These are phyloP conservation scores for Cataglyphis rosenhaueri DNA, from an alignment of 2,888 invertebrate species.

Conservation along the genomic window DNA sequence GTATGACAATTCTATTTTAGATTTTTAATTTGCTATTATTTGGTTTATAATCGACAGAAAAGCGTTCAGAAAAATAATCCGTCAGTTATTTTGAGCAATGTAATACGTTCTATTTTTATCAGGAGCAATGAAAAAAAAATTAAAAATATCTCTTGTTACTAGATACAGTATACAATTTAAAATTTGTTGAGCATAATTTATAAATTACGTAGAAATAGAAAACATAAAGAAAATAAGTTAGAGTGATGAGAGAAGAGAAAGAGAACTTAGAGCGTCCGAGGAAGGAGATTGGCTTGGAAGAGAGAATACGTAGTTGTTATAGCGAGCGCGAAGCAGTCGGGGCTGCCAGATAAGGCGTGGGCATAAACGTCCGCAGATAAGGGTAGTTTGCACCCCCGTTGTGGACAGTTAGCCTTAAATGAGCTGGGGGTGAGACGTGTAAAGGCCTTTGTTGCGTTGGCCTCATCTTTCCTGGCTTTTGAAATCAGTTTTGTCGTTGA, in stretches of 20 bases:
- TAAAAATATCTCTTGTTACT: background rate
- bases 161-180: background rate
- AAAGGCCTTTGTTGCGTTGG: slow-evolving; percentile 69
- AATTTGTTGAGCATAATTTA: background rate
- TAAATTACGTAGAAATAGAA: background rate
- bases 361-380: slow-evolving; percentile 85
- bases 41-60: background rate
- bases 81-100: background rate
- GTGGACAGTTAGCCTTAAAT: slow-evolving; percentile 85
- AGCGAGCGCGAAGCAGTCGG: slow-evolving; percentile 77
- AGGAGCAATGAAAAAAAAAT: background rate
- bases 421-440: slow-evolving; percentile 77
- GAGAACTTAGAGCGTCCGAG: slow-evolving; percentile 70
- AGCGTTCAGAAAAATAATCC: background rate
- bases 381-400: slow-evolving; percentile 85
- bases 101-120: background rate
- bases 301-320: slow-evolving; percentile 77
- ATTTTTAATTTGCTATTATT: background rate
- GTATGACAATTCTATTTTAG: background rate
- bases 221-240: slow-evolving; percentile 32
- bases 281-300: slow-evolving; percentile 72
- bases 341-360: slow-evolving; percentile 82
- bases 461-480: slow-evolving; percentile 67
- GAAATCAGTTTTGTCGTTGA: slow-evolving; percentile 71
- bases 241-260: slow-evolving; percentile 8